Conservation (phyloP, 2,113 vertebrate genomes). For the Pristiophorus japonicus region DNA sequence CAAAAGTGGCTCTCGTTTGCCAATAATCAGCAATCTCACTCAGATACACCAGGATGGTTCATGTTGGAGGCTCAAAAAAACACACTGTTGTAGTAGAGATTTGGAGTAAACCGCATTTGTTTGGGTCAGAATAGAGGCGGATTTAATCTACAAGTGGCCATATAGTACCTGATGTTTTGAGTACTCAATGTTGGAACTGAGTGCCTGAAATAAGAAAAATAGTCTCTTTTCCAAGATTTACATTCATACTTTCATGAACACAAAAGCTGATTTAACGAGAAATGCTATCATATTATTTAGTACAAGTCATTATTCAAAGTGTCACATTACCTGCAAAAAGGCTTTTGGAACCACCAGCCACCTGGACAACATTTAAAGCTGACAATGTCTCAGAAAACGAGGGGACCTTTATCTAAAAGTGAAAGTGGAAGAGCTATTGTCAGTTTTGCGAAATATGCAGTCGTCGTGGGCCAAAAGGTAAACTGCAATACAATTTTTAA, state of each 20-base stretch:
- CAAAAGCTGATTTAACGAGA: neutral
- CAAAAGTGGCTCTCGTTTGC: neutral
- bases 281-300: neutral
- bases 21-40: neutral
- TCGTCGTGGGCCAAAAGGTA: neutral
- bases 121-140: neutral
- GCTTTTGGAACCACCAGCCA: conserved; percentile 96
- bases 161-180: neutral
- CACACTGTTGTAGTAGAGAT: neutral
- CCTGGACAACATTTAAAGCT: conserved; percentile 91
- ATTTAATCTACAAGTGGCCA: neutral
- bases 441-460: neutral
- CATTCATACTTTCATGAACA: neutral
- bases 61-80: neutral
- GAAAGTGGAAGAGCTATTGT: conserved; percentile 17
- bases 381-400: conserved; percentile 95
- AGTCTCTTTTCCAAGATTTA: neutral
- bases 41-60: neutral
- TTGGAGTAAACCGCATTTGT: neutral
- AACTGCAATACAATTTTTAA: neutral
- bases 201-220: neutral
- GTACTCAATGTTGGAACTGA: neutral
- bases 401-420: conserved; percentile 79
- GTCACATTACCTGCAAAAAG: conserved; percentile 81
- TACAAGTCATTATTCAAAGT: neutral